Conservation (phyloP, 2,888 invertebrate genomes). For the Drosophila kuntzei region DNA sequence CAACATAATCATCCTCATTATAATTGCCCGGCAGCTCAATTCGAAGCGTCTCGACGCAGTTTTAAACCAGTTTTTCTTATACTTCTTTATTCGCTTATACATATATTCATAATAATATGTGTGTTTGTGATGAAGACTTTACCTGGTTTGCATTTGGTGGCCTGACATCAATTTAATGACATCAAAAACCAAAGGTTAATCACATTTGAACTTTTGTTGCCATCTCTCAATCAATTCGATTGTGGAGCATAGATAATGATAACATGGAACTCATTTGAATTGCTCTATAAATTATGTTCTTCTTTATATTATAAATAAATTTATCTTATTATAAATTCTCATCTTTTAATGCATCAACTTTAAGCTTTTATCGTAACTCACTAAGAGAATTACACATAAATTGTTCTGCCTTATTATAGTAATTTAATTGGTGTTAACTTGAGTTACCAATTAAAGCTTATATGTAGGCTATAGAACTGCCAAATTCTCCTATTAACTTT, state of each 20-base stretch:
- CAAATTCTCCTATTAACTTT: not conserved
- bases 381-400: not conserved
- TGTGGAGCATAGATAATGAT: slow-evolving; percentile 6
- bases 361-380: not conserved
- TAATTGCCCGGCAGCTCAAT: slow-evolving; percentile 54
- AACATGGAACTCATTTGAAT: not conserved
- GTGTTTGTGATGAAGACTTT: slow-evolving; percentile 21
- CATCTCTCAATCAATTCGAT: slow-evolving; percentile 1
- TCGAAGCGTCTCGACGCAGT: slow-evolving; percentile 45
- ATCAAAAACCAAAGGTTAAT: slow-evolving; percentile 75
- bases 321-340: too few relatives aligned
- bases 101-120: too few relatives aligned
- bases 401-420: not conserved
- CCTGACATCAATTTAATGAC: slow-evolving; percentile 67
- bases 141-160: slow-evolving; percentile 39
- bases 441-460: not conserved
- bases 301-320: too few relatives aligned
- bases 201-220: slow-evolving; percentile 73
- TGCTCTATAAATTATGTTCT: not conserved
- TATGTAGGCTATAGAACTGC: not conserved
- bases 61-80: slow-evolving; percentile 57
- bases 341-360: too few relatives aligned
- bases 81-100: slow-evolving; percentile 2
- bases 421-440: not conserved
- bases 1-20: slow-evolving; percentile 28